Conservation (phyloP, 1,140 invertebrate genomes). For the Acromyrmex charruanus region DNA sequence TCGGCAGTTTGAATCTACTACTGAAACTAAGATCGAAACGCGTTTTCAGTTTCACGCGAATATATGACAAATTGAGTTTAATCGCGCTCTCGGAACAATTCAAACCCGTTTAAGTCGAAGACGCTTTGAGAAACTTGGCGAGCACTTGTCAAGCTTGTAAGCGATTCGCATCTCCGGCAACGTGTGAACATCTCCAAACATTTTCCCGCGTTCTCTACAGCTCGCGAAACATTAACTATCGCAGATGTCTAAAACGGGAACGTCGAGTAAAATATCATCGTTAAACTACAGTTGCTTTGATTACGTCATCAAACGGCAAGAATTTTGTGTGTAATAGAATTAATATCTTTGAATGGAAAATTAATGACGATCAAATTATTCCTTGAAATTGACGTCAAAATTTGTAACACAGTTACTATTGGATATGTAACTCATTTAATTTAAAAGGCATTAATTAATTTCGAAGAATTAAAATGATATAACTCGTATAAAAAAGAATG, state of each 20-base stretch:
- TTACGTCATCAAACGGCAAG: not conserved
- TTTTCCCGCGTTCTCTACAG: not conserved
- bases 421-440: too few species aligned
- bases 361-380: not conserved
- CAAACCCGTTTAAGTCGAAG: not conserved
- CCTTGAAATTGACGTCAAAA: too few species aligned
- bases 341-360: not conserved
- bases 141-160: constrained; percentile 12
- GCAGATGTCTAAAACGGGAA: not conserved
- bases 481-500: too few species aligned
- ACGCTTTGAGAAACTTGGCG: constrained; percentile 18
- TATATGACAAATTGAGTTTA: constrained; percentile 31
- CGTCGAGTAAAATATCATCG: not conserved
- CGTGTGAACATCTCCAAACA: not conserved
- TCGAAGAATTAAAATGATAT: too few species aligned
- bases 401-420: too few species aligned
- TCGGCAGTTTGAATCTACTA: not conserved
- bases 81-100: not conserved
- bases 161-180: not conserved
- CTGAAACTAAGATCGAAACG: not conserved
- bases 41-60: not conserved
- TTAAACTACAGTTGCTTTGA: not conserved
- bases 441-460: too few species aligned
- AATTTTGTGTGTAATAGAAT: not conserved
- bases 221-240: not conserved